phyloP scores from a whole-genome alignment of 2,888 invertebrate species.

The Lumbricus terrestris region DNA sequence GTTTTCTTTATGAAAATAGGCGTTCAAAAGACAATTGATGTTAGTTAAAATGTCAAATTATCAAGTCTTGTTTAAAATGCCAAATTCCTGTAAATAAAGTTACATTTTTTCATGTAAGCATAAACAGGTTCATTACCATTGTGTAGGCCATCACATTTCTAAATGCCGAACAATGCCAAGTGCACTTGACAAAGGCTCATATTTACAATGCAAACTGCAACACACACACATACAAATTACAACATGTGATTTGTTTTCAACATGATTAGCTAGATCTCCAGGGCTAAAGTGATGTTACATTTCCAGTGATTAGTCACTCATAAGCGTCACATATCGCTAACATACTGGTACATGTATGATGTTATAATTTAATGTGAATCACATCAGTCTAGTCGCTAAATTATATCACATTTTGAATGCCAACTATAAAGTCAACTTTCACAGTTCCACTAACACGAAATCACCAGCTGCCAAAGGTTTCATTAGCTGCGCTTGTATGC shows the following conservation, averaged over 20 bases:
- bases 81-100: constrained; percentile 3
- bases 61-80: not conserved
- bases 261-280: not conserved
- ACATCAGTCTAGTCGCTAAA: not conserved
- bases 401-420: constrained; percentile 3
- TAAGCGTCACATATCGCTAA: not conserved
- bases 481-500: too few species aligned
- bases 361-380: not conserved
- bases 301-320: not conserved
- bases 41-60: not conserved
- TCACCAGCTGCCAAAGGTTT: too few species aligned
- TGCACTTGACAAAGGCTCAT: too few species aligned
- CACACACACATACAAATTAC: too few species aligned
- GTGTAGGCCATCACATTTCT: not conserved
- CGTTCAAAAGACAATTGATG: not conserved
- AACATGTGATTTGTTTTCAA: not conserved
- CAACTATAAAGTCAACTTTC: too few species aligned
- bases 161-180: not conserved
- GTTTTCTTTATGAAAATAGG: not conserved
- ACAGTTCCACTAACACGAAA: too few species aligned
- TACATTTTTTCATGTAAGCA: not conserved
- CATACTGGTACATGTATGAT: too few species aligned
- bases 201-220: not conserved
- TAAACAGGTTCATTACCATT: not conserved
- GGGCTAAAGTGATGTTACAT: not conserved